A percentile compares a stretch with the other conserved stretches of the same genome.
These are phyloP conservation scores for Larimichthys polyactis DNA, from an alignment of 2,113 vertebrate genomes.

Conservation along the genomic window DNA sequence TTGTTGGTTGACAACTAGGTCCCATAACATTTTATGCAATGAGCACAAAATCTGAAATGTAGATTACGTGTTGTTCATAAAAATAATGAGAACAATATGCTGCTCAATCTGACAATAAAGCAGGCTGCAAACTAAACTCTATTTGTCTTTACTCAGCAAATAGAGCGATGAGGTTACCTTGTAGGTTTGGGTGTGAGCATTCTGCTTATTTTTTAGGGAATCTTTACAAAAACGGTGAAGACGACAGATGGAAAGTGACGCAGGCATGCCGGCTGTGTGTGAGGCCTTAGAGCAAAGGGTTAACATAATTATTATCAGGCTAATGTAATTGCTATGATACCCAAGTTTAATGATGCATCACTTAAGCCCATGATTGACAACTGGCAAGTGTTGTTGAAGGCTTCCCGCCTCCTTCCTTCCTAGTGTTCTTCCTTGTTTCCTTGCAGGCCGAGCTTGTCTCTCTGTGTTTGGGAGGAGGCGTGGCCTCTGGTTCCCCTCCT, in stretches of 20 bases:
- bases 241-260: not conserved
- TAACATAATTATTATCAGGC: too few species aligned
- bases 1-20: slow-evolving; percentile 3
- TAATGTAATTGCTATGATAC: too few species aligned
- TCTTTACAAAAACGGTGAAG: not conserved
- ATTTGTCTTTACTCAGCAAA: not conserved
- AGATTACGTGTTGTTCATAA: slow-evolving; percentile 20
- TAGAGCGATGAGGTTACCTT: too few species aligned
- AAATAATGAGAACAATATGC: slow-evolving; percentile 15
- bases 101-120: not conserved
- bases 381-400: not conserved
- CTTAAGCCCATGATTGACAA: not conserved
- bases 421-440: too few species aligned
- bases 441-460: too few species aligned
- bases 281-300: too few species aligned
- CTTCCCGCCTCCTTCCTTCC: too few species aligned
- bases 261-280: not conserved
- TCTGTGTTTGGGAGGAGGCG: too few species aligned
- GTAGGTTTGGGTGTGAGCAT: too few species aligned
- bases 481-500: too few species aligned
- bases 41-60: slow-evolving; percentile 33
- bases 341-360: not conserved
- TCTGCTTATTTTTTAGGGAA: not conserved
- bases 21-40: slow-evolving; percentile 6
- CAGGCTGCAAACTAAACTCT: not conserved